Conservation (phyloP, 1,140 invertebrate genomes). For the Heliothis virescens region DNA sequence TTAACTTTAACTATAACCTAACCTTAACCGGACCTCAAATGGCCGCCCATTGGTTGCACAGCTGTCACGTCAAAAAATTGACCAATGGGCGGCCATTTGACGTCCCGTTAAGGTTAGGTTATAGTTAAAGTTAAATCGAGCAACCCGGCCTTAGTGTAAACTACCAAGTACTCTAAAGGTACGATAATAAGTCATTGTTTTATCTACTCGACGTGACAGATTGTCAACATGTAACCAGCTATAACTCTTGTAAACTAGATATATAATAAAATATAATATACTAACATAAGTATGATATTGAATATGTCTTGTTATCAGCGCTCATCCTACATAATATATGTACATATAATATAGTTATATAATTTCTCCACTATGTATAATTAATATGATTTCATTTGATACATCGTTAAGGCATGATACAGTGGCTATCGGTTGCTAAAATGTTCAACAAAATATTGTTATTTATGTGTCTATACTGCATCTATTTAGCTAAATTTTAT, state of each 20-base stretch:
- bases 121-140: no score
- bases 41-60: no score
- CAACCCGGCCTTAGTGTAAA: no score
- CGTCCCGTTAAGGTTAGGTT: no score
- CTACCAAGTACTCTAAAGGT: no score
- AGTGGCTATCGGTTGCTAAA: background rate
- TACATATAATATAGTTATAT: background rate
- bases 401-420: background rate
- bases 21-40: no score
- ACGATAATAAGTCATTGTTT: no score
- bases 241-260: constrained; percentile 34
- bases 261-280: constrained; percentile 39
- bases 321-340: background rate
- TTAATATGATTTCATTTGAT: background rate
- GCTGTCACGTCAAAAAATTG: no score
- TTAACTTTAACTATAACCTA: no score
- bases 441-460: constrained; percentile 1
- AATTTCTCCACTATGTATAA: background rate
- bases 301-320: background rate
- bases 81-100: no score
- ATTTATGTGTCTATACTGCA: no score
- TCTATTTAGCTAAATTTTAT: background rate
- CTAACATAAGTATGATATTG: constrained; percentile 11
- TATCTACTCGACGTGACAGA: no score
- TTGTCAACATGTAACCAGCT: background rate